Evolutionary conservation across 2,113 vertebrate species (phyloP).

Genomic region (Rhinopithecus roxellana): DNA sequence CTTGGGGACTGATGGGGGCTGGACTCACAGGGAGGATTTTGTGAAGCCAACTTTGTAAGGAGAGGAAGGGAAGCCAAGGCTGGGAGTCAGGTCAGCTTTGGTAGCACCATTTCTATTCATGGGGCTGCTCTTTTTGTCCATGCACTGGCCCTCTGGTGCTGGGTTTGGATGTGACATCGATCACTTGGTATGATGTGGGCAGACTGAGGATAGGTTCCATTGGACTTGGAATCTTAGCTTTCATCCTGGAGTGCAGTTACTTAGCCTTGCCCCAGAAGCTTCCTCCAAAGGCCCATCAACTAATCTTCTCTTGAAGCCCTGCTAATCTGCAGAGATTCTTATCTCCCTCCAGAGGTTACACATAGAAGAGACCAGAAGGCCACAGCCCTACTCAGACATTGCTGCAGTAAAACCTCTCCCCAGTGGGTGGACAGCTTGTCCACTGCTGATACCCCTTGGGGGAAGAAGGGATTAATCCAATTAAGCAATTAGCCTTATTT

Average conservation of each 20-base stretch:
- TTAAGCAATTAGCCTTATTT: not conserved
- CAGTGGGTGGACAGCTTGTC: not conserved
- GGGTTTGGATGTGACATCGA: not conserved
- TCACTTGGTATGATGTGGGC: no score
- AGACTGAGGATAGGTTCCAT: fast-evolving
- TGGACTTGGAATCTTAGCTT: not conserved
- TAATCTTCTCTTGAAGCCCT: not conserved
- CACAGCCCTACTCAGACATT: not conserved
- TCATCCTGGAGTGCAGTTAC: not conserved
- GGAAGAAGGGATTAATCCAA: not conserved
- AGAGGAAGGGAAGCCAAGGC: no score
- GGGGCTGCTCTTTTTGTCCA: no score
- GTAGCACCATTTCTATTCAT: fast-evolving
- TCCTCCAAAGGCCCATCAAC: not conserved
- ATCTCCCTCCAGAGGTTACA: not conserved
- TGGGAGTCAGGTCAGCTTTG: fast-evolving
- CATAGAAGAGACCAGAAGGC: not conserved
- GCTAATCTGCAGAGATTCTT: not conserved
- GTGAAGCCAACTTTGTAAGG: fast-evolving
- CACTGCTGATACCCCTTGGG: not conserved
- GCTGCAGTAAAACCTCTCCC: not conserved
- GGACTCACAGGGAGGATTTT: not conserved
- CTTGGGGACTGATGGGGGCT: fast-evolving
- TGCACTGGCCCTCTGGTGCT: fast-evolving
- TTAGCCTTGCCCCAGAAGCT: no score